phyloP scores from a whole-genome alignment of 2,113 vertebrate species.

The Tupaia chinensis region DNA sequence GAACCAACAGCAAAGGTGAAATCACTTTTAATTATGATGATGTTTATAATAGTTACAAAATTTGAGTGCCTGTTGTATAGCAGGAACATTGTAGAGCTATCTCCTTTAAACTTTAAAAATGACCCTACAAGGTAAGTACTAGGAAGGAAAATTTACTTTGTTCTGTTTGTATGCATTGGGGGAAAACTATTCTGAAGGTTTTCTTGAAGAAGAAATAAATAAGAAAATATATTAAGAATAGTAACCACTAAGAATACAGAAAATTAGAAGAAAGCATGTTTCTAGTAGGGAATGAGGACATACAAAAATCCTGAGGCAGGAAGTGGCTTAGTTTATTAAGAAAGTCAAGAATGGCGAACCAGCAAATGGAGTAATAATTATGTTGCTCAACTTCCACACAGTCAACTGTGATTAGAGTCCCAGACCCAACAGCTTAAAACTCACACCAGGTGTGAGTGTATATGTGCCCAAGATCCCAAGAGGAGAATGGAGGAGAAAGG shows the following conservation, averaged over 20 bases:
- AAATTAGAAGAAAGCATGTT: not conserved
- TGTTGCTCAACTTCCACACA: too few relatives aligned
- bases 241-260: not conserved
- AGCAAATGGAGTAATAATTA: too few relatives aligned
- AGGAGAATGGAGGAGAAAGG: too few relatives aligned
- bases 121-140: not conserved
- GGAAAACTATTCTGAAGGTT: not conserved
- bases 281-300: not conserved
- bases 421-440: too few relatives aligned
- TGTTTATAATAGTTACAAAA: not conserved
- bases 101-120: not conserved
- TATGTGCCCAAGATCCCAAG: too few relatives aligned
- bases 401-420: too few relatives aligned
- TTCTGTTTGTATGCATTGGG: not conserved
- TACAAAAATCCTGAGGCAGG: not conserved
- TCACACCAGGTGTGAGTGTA: too few relatives aligned
- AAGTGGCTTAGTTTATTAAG: not conserved
- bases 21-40: constrained; percentile 32
- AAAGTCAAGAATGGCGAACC: not conserved
- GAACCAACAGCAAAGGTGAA: not conserved
- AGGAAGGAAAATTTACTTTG: not conserved
- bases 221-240: not conserved
- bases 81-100: not conserved
- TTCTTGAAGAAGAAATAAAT: not conserved
- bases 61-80: not conserved